Evolutionary conservation across 2,113 vertebrate genomes (phyloP), one percentile per base, ranked within the genome.

Genomic region (Ceyx cyanopectus): DNA sequence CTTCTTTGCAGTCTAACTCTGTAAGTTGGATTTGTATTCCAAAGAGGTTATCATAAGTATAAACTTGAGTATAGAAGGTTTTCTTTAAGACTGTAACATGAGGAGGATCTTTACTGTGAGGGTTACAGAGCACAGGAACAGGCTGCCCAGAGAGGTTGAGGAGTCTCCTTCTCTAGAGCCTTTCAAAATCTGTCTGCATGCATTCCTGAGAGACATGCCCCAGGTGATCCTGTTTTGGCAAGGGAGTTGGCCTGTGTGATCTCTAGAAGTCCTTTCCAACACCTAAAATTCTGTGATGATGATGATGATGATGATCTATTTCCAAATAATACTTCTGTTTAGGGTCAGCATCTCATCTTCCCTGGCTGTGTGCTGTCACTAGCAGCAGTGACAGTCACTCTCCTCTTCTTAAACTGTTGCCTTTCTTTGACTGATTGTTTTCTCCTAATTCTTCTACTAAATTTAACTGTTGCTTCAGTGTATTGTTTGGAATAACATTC

Each of bases 401-500:
- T 32, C 22, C 21, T 56, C 70, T 11, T 75, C 58, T 58, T 74
- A 27, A 74, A 30, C 24, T 7, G 1, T 62, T 73, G 41, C 15
- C 19, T 75, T 37, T 68, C 63, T 29, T 86, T 50, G 21, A 32
- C 65, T 24, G 13, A 34, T 58, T 85, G 67, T 85, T 79, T 87
- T 77, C 56, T 92, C 50, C 30, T 74, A 43, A 32, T 77, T 91
- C 26, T 63, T 62, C 53, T 78, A 17, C 23, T 63, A 34, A 60
- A 61, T 84, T 87, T 60, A 89, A 37, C 46, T 82, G 50, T 87
- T 85, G n/a, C 29, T 92, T 77, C 57, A 74, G 0, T 60, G 4
- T 81, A 30, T 74, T 75, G 56, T 76, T 95, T 95, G 63, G 68
- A 81, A 93, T 74, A 92, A 43, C 19, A 24, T 75, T 67, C 43